phyloP scores from a whole-genome alignment of 2,113 vertebrate species.

The human (Homo sapiens) region DNA sequence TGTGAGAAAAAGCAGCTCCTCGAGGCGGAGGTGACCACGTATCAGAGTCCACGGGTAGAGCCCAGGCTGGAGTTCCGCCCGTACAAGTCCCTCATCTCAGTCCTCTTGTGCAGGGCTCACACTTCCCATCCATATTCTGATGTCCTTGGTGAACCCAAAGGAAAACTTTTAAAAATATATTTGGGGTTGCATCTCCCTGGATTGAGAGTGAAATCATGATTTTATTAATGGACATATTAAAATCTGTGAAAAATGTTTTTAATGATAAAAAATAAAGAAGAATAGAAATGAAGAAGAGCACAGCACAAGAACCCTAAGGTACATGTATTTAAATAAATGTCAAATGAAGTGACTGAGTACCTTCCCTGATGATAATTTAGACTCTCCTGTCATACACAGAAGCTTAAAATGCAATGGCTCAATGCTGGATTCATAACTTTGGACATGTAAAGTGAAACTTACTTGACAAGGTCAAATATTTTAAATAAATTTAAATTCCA shows the following conservation, averaged over 20 bases:
- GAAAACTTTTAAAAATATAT: neutral
- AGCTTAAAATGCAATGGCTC: constrained; percentile 26
- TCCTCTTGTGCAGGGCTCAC: neutral
- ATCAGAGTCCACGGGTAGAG: too few relatives aligned
- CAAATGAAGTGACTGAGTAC: neutral
- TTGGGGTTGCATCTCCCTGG: neutral
- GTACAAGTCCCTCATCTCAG: accelerated
- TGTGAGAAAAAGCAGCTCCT: neutral
- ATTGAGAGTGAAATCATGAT: neutral
- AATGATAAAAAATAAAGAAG: neutral
- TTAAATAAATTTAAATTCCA: constrained; percentile 62
- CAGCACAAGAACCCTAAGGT: neutral
- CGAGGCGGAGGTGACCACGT: neutral
- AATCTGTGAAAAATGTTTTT: constrained; percentile 26
- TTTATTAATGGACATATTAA: neutral
- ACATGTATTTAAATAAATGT: neutral
- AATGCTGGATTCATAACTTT: neutral
- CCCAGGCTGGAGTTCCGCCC: too few relatives aligned
- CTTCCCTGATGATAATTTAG: neutral
- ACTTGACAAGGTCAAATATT: constrained; percentile 66
- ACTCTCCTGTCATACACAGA: neutral
- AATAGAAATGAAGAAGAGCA: neutral
- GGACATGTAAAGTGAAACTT: neutral
- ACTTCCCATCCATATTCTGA: neutral
- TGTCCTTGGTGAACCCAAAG: neutral